Percentiles rank a stretch among this genome's conserved stretches.
phyloP scores from a whole-genome alignment of 2,888 invertebrate species.

The Nephrotoma appendiculata region DNA sequence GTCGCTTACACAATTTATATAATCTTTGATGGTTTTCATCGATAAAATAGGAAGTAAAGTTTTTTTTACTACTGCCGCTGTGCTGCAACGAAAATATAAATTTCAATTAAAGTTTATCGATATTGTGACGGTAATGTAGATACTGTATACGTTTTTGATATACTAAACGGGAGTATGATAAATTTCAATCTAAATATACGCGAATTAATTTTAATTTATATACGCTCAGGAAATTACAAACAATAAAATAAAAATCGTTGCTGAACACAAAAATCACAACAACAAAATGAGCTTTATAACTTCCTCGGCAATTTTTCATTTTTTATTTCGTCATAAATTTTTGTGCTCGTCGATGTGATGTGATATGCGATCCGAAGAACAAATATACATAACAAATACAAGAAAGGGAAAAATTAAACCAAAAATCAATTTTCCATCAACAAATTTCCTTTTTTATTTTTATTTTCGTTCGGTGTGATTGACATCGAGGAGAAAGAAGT shows the following conservation, averaged over 20 bases:
- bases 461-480: background rate
- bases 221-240: background rate
- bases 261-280: background rate
- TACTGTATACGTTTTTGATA: background rate
- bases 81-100: background rate
- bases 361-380: background rate
- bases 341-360: background rate
- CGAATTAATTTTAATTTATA: background rate
- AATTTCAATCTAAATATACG: background rate
- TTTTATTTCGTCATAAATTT: background rate
- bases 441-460: background rate
- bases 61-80: background rate
- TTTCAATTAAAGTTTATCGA: background rate
- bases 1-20: no score
- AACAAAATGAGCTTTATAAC: background rate
- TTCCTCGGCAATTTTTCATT: background rate
- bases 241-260: background rate
- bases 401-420: conserved; percentile 1
- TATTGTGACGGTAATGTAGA: background rate
- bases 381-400: background rate
- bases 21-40: background rate
- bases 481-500: background rate
- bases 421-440: background rate
- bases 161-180: background rate
- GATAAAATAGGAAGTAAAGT: background rate